phyloP scores from a whole-genome alignment of 2,888 invertebrate genomes.

The Drosophila leonis region DNA sequence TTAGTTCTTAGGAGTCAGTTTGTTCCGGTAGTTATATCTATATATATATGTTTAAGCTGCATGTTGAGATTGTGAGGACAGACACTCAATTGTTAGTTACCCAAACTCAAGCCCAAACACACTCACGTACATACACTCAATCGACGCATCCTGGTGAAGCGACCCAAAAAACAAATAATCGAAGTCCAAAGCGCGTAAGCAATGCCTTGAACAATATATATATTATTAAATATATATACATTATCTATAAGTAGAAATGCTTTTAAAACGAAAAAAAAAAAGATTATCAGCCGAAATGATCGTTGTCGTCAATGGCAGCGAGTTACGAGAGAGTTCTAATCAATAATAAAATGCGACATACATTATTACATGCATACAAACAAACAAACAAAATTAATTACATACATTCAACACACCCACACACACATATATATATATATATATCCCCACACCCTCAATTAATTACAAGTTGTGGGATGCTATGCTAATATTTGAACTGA shows the following conservation, averaged over 20 bases:
- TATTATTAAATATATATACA: conserved; percentile 36
- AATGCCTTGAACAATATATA: conserved; percentile 61
- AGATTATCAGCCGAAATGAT: conserved; percentile 68
- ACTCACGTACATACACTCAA: conserved; percentile 31
- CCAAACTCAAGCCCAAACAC: conserved; percentile 13
- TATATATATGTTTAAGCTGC: conserved; percentile 57
- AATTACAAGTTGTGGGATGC: conserved; percentile 37
- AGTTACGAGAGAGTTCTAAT: conserved; percentile 64
- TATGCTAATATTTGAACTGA: conserved; percentile 57
- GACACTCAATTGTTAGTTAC: conserved; percentile 61
- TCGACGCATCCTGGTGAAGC: conserved; percentile 71
- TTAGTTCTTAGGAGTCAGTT: conserved; percentile 67
- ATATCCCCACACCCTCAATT: conserved; percentile 4
- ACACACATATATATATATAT: conserved; percentile 11
- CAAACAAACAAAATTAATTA: conserved; percentile 11
- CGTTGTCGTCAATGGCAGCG: conserved; percentile 66
- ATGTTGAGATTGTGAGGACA: conserved; percentile 62
- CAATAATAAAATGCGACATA: conserved; percentile 51
- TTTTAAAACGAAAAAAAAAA: conserved; percentile 42
- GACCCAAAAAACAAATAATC: conserved; percentile 36
- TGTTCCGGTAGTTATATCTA: conserved; percentile 67
- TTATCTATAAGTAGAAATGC: conserved; percentile 54
- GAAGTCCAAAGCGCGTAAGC: conserved; percentile 53
- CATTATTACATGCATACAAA: conserved; percentile 18
- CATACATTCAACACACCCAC: too few relatives aligned